phyloP scores from a whole-genome alignment of 2,113 vertebrate species.

The Stigmatopora argus region DNA sequence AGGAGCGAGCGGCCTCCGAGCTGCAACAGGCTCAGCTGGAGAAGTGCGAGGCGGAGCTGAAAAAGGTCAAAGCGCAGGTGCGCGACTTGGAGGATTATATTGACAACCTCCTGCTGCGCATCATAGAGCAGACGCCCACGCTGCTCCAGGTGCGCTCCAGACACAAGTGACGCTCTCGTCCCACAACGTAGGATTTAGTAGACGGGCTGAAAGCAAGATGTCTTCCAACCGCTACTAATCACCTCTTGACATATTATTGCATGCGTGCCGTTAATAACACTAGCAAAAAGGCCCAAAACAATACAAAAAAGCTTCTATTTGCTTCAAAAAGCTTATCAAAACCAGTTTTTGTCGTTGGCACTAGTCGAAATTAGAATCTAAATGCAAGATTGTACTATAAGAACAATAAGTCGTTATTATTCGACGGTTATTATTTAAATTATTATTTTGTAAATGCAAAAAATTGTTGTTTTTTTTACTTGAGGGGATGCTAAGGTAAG shows the following conservation, averaged over 20 bases:
- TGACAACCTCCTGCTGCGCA: slow-evolving; percentile 88
- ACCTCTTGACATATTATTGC: slow-evolving; percentile 51
- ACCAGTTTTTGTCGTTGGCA: slow-evolving; percentile 32
- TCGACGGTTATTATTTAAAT: background rate
- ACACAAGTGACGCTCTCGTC: slow-evolving; percentile 50
- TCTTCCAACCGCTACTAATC: slow-evolving; percentile 58
- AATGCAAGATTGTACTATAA: background rate
- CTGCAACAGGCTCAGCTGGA: slow-evolving; percentile 63
- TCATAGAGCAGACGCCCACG: slow-evolving; percentile 93
- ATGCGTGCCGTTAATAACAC: slow-evolving; percentile 55
- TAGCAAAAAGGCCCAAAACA: slow-evolving; percentile 8
- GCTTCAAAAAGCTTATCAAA: slow-evolving; percentile 35
- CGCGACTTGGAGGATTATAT: slow-evolving; percentile 95
- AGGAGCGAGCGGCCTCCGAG: slow-evolving; percentile 70
- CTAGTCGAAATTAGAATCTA: slow-evolving; percentile 17
- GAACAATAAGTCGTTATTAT: background rate
- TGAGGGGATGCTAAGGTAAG: background rate
- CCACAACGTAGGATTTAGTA: slow-evolving; percentile 9
- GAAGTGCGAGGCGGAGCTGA: slow-evolving; percentile 76
- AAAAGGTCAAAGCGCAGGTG: slow-evolving; percentile 81
- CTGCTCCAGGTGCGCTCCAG: slow-evolving; percentile 84
- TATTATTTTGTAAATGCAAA: background rate
- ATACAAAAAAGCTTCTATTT: slow-evolving; percentile 14
- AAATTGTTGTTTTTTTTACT: background rate
- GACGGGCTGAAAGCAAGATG: slow-evolving; percentile 34